Evolutionary conservation across 2,888 invertebrate genomes (phyloP).

Genomic region (Drosophila tripunctata): DNA sequence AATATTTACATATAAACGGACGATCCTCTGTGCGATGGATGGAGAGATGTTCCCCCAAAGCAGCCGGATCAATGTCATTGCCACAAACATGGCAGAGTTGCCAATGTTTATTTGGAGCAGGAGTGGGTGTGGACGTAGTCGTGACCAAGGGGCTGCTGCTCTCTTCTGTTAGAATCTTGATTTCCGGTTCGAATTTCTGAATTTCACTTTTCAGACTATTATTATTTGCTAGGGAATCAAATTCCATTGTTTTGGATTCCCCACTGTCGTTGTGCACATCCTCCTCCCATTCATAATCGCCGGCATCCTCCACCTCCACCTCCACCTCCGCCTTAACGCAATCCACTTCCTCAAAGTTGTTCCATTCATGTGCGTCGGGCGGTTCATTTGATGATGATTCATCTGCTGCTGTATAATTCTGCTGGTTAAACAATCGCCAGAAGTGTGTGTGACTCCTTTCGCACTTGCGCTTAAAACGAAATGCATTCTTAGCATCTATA

Average conservation of each 20-base stretch:
- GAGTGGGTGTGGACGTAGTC: too few species aligned
- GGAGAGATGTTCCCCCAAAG: not conserved
- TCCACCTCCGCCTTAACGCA: not conserved
- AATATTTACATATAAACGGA: constrained; percentile 35
- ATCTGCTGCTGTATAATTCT: not conserved
- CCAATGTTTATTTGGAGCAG: not conserved
- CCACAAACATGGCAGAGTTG: not conserved
- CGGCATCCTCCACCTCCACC: not conserved
- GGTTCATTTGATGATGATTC: not conserved
- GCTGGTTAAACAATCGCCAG: not conserved
- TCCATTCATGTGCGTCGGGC: not conserved
- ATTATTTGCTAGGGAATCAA: not conserved
- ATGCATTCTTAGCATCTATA: constrained; percentile 40
- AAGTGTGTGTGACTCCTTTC: constrained; percentile 31
- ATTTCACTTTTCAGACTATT: too few species aligned
- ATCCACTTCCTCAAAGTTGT: not conserved
- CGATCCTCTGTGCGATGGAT: constrained; percentile 1
- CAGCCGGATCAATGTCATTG: not conserved
- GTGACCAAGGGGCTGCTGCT: too few species aligned
- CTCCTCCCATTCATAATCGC: not conserved
- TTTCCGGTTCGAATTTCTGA: not conserved
- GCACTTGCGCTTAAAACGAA: constrained; percentile 39
- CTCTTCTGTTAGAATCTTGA: not conserved
- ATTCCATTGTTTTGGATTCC: not conserved
- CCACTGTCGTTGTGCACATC: not conserved